Evolutionary conservation across 2,888 invertebrate species (phyloP).

Genomic region (Caenorhabditis macrosperma): DNA sequence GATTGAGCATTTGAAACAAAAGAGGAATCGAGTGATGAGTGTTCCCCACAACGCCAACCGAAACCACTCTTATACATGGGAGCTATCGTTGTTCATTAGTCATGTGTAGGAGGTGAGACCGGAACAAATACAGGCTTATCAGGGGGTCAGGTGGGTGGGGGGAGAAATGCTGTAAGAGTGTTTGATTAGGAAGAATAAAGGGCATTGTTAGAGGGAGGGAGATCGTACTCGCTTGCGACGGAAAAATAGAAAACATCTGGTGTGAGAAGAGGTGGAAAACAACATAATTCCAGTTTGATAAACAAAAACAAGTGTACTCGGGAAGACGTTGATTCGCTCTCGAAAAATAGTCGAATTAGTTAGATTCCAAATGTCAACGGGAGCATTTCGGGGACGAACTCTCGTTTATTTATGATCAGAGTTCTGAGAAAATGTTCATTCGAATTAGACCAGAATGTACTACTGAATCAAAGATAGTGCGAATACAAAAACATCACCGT

Average conservation of each 20-base stretch:
- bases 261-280: background rate
- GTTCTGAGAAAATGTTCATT: no score
- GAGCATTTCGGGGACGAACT: no score
- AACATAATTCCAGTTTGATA: background rate
- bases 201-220: background rate
- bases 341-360: no score
- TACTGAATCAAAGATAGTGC: no score
- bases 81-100: background rate
- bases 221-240: background rate
- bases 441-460: no score
- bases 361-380: no score
- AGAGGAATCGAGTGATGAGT: constrained; percentile 13
- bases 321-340: no score
- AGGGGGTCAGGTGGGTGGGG: background rate
- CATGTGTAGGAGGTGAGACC: background rate
- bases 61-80: background rate
- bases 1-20: background rate
- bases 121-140: constrained; percentile 6
- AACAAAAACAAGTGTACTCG: background rate
- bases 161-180: background rate
- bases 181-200: background rate
- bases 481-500: no score
- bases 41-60: background rate
- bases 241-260: background rate
- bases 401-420: no score